Percentiles rank a stretch among this genome's conserved stretches.
phyloP scores from a whole-genome alignment of 1,140 invertebrate genomes.

The Bombus impatiens region DNA sequence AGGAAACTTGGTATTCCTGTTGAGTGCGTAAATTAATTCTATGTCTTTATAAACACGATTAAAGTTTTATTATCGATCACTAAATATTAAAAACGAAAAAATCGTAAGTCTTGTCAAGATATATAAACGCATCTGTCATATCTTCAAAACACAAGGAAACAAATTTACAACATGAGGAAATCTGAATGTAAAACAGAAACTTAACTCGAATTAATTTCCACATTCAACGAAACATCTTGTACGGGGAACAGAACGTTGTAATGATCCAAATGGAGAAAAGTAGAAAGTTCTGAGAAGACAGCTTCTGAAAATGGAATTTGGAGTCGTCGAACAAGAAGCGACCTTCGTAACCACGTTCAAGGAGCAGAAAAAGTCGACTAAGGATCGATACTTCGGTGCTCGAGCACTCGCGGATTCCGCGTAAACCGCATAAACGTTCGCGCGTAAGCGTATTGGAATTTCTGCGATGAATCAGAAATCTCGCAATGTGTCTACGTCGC shows the following conservation, averaged over 20 bases:
- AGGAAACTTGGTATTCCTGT: too few species aligned
- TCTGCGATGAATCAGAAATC: slow-evolving; percentile 59
- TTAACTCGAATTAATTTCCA: not conserved
- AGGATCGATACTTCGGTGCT: slow-evolving; percentile 20
- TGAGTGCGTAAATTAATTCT: too few species aligned
- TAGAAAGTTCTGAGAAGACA: not conserved
- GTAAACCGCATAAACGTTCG: slow-evolving; percentile 40
- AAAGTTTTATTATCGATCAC: too few species aligned
- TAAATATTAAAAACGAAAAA: too few species aligned
- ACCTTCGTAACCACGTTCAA: not conserved
- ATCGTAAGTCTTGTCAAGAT: too few species aligned
- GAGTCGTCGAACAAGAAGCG: not conserved
- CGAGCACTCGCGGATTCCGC: slow-evolving; percentile 34
- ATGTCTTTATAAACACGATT: too few species aligned
- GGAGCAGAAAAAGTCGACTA: slow-evolving; percentile 22
- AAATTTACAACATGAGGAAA: too few species aligned
- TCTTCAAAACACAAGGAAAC: too few species aligned
- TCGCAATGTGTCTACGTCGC: not conserved
- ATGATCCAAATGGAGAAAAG: not conserved
- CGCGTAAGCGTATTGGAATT: slow-evolving; percentile 58
- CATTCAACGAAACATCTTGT: not conserved
- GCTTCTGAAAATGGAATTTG: slow-evolving; percentile 4
- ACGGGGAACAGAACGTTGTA: not conserved
- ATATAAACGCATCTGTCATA: too few species aligned
- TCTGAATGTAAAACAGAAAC: too few species aligned